Evolutionary conservation across 2,888 invertebrate species (phyloP), one percentile per base, ranked within the genome.

Genomic region (Leptinotarsa peninsularis): DNA sequence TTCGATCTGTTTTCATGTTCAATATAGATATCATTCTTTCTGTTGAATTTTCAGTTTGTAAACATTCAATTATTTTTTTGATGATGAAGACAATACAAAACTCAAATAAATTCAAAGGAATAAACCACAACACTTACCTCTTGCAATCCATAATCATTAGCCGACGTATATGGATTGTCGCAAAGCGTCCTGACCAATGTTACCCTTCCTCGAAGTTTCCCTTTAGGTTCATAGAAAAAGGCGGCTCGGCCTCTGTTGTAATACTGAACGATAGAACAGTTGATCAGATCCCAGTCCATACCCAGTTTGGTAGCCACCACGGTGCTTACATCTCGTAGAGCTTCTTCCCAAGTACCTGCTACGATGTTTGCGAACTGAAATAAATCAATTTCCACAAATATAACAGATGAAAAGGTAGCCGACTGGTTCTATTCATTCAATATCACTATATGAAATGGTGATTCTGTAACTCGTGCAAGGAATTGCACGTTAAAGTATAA

Each of bases 71-170:
- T 3, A 27, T 23, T 23, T 23, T 23, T 23, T 23, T 23, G 23
- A 23, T 3, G 23, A 21, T 21, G 21, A 21, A 21, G 21, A 21
- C 21, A 21, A 21, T 21, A 33, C 7, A 33, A 33, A 7, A 33
- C 33, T 33, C 33, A 7, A 33, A 33, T 33, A 7, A 10, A 43
- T 10, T 43, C 43, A 43, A 43, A 10, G 43, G 43, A 43, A 43
- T 43, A 13, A 10, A 43, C 10, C 7, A 2, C 43, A 10, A 43
- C 43, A 43, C 4, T 23, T 60, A 81, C 81, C 79, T 77, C 69
- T 43, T 80, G 76, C 23, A 80, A 72, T 15, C 75, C 77, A 52
- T 80, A 81, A 71, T 81, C 81, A 1, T 76, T 76, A 4, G 76
- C 56, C 18, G 73, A 27, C 13, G 75, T 69, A 21, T 58, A 58